Evolutionary conservation across 2,888 invertebrate genomes (phyloP), one percentile per base, ranked within the genome.

Genomic region (Cheilosia scutellata): DNA sequence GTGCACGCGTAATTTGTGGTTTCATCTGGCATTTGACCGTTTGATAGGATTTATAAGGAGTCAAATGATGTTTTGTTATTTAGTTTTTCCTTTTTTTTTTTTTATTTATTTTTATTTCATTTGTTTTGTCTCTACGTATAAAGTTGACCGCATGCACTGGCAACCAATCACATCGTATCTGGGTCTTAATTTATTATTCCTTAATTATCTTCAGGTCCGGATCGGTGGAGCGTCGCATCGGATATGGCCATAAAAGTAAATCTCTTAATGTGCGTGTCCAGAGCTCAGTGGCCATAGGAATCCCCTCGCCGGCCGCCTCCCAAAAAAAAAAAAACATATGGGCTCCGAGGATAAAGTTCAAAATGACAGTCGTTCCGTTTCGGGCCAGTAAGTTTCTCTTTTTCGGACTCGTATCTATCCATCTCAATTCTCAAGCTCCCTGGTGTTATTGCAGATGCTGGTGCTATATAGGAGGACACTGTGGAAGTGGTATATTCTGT

Each of bases 181-280:
- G 44, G 16, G 49, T 5, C 55, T 16, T 29, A 78, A 77, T 83
- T 83, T 83, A 83, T 83, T 82, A 62, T 58, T 66, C 66, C 60
- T 72, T 77, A 77, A 82, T 82, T 83, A 77, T 77, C 77, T 68
- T 55, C 20, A 47, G 62, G 62, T 68, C 47, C 72, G 66, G 72
- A 83, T 72, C 77, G 72, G 20, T 74, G 57, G 72, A 77, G 66
- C 77, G 55, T 74, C 42, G 44, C 40, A 77, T 72, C 77, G 53
- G 82, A 78, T 74, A 68, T 47, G 55, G 27, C 57, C 72, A 72
- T 83, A 78, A 83, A 83, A 83, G 79, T 84, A 84, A 84, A 84
- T 84, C 83, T 82, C 79, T 53, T 75, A 58, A 79, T 70, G 63
- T 79, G 78, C 70, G 79, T 83, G 83, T 20, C 74, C 74, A 72